These are phyloP conservation scores for Takifugu flavidus DNA, from an alignment of 2,113 vertebrate genomes.

Conservation along the genomic window DNA sequence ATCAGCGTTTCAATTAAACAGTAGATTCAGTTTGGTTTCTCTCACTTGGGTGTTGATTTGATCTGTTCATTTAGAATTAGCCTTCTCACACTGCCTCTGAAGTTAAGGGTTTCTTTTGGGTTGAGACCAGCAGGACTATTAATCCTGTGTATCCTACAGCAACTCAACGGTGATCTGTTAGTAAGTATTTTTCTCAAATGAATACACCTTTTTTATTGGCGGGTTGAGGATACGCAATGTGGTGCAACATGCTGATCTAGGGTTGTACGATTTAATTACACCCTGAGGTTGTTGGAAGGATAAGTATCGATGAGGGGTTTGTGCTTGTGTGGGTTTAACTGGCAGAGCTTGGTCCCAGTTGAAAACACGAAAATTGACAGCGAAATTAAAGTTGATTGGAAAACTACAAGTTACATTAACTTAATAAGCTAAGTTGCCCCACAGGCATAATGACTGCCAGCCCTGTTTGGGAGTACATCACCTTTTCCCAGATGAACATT, in stretches of 20 bases:
- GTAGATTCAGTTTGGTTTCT: constrained; percentile 28
- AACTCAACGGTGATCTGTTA: constrained; percentile 3
- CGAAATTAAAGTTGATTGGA: neutral
- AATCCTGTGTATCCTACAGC: neutral
- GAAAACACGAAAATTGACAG: no score
- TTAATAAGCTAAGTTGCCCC: neutral
- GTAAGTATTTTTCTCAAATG: constrained; percentile 4
- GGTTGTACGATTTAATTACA: constrained; percentile 11
- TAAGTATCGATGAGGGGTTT: neutral
- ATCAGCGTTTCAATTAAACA: constrained; percentile 58
- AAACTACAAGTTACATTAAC: neutral
- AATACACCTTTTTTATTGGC: constrained; percentile 15
- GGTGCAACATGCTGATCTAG: constrained; percentile 8
- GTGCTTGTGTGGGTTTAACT: neutral
- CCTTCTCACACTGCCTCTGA: constrained; percentile 2
- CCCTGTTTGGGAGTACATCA: no score
- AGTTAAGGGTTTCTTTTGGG: neutral
- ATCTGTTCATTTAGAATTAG: constrained; percentile 46
- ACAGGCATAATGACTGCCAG: neutral
- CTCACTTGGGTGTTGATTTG: constrained; percentile 27
- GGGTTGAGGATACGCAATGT: neutral
- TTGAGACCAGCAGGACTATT: constrained; percentile 2
- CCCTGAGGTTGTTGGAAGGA: neutral
- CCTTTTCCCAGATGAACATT: no score
- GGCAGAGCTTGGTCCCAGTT: constrained; percentile 1